These are phyloP conservation scores for Pagrus major DNA, from an alignment of 2,113 vertebrate species.

Conservation along the genomic window DNA sequence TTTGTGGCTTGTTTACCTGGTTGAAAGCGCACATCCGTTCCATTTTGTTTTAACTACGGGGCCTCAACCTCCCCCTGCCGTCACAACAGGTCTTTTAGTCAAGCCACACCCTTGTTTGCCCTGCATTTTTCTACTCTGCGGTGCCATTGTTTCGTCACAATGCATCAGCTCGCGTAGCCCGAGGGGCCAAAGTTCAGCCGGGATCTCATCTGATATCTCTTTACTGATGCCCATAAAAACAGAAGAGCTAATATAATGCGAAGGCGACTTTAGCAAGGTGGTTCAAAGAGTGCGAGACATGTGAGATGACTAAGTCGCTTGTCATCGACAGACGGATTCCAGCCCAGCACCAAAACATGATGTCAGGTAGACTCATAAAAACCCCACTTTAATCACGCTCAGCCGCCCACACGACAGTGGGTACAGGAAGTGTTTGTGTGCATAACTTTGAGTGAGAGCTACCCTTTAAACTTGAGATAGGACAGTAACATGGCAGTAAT, in stretches of 20 bases:
- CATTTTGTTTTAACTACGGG: not conserved
- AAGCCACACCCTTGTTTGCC: slow-evolving; percentile 78
- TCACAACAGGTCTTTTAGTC: slow-evolving; percentile 16
- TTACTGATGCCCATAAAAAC: slow-evolving; percentile 1
- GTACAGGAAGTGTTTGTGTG: slow-evolving; percentile 9
- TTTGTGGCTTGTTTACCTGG: slow-evolving; percentile 4
- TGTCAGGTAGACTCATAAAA: slow-evolving; percentile 66
- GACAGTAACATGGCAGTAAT: not conserved
- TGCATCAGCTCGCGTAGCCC: slow-evolving; percentile 28
- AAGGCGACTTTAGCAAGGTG: slow-evolving; percentile 10
- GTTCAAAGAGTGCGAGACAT: slow-evolving; percentile 36
- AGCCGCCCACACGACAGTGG: slow-evolving; percentile 19
- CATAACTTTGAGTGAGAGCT: not conserved
- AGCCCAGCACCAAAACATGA: slow-evolving; percentile 55
- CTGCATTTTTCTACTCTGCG: slow-evolving; percentile 44
- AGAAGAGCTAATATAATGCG: not conserved
- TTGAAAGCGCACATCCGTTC: not conserved
- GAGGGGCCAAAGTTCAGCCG: slow-evolving; percentile 76
- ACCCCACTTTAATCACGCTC: slow-evolving; percentile 24
- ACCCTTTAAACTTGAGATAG: slow-evolving; percentile 2
- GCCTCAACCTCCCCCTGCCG: not conserved
- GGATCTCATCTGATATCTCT: slow-evolving; percentile 29
- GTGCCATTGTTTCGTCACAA: slow-evolving; percentile 67
- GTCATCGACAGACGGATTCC: slow-evolving; percentile 57
- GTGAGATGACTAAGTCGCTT: slow-evolving; percentile 57